Base-by-base conservation (phyloP, 2,888 invertebrate species). In the Cenopis cana region DNA sequence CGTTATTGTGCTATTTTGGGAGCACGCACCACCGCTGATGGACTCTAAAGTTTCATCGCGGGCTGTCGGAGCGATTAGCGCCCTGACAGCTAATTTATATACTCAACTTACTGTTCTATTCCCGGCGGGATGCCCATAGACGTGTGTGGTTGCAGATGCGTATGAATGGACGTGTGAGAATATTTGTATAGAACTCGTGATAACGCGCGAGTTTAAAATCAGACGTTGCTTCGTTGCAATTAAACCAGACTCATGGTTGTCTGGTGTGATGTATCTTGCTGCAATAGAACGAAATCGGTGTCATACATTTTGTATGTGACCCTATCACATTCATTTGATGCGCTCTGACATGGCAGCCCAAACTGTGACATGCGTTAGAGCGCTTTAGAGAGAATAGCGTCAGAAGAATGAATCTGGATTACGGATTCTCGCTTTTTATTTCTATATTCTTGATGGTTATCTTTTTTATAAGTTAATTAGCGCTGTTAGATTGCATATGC, bases 81-180 rank as follows among this genome's bases (percentile, higher is more conserved):
- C 77, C 79, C 83, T 91, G 93, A 93, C 93, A 93, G 92, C 91
- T 93, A 92, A 93, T 93, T 93, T 93, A 93, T 93, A 89, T 90
- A 91, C 90, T 90, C 90, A 90, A 92, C 90, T 91, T 90, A 92
- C 90, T 82, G 87, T 87, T 90, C 91, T 93, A 92, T 93, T 93
- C 87, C 81, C 81, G 85, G 85, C 79, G 85, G 85, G 84, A 83
- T 82, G 77, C 77, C 76, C 81, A 79, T 79, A 87, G 88, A 84
- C 79, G 59, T 66, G 59, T 60, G 65, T 52, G 56, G 60, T 29
- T 67, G 49, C 67, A 71, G 67, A 67, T 61, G 55, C 64, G 69
- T 69, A 59, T 61, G 61, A 67, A 71, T 67, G 55, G 29, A 57
- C 59, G 54, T 62, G 41, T 59, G 60, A 54, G n/a, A 60, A 41